Conservation (phyloP, 2,113 vertebrate genomes). For the Atractosteus spatula region DNA sequence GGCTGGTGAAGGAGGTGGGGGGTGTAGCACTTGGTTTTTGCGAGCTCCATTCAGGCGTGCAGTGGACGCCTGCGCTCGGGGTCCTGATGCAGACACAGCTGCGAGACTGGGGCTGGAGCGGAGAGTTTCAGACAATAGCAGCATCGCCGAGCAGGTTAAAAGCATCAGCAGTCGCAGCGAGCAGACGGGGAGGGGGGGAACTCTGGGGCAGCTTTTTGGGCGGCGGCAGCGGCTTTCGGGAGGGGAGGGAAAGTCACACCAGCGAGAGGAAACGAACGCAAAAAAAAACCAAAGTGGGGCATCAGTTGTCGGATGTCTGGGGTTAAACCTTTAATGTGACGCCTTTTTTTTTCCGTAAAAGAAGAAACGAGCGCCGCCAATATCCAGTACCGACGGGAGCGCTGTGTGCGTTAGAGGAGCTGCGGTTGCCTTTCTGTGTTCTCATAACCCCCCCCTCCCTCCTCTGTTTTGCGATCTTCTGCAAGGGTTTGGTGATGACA, state of each 20-base stretch:
- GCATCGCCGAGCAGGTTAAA: neutral
- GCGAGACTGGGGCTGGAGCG: neutral
- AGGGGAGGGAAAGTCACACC: neutral
- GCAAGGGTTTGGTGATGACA: neutral
- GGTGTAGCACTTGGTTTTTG: neutral
- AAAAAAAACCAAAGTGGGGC: too few species aligned
- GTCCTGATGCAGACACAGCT: neutral
- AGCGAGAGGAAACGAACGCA: too few species aligned
- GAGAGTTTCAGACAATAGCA: constrained; percentile 7
- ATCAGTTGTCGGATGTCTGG: too few species aligned
- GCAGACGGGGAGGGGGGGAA: neutral
- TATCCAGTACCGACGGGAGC: too few species aligned
- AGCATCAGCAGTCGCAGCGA: neutral
- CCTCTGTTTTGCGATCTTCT: neutral
- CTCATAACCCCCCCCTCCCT: too few species aligned
- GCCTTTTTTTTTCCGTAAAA: too few species aligned
- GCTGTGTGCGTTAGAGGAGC: neutral
- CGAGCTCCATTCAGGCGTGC: neutral
- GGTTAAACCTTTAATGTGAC: too few species aligned
- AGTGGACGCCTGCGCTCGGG: neutral
- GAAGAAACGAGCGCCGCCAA: too few species aligned
- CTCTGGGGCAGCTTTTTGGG: neutral
- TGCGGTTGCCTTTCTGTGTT: neutral
- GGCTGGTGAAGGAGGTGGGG: neutral
- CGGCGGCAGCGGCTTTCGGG: neutral